Base-by-base conservation (phyloP, 2,888 invertebrate genomes). In the Hypomecis punctinalis region DNA sequence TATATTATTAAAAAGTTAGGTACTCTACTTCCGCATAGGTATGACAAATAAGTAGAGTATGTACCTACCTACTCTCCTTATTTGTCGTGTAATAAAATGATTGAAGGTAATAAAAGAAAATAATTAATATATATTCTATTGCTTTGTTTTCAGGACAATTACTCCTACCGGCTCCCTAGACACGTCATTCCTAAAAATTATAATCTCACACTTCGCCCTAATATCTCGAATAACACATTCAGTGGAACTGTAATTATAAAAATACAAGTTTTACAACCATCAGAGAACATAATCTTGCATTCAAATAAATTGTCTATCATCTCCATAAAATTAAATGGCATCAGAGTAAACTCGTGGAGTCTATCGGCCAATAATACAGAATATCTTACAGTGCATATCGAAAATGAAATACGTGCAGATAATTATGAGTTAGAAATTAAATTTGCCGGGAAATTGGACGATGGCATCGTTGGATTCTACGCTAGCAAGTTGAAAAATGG, bases 181-280 rank as follows among this genome's bases (percentile, higher is more conserved):
- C 80, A 93, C 46, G 85, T 96, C 0, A 79, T 88, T 39, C 97
- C 97, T 0, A 76, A 83, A 13, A 93, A 94, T 67, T 97, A 97
- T 80, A 94, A 96, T 73, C 86, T 97, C 5, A 91, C 89, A 55
- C 84, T 97, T 40, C 88, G 94, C 78, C 97, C 97, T 0, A 87
- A 96, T 75, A 87, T 96, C 67, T 84, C 82, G 5, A 86, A 81
- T 43, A 94, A 94, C 83, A 93, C 68, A 80, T 93, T 76, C 94
- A 93, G 64, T 49, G 97, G 96, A 10, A 88, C 84, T 56, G 94
- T 95, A 0, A 78, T 71, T 0, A 94, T 95, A 47, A 73, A 70
- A 0, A 68, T 95, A 0, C 72, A 84, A 6, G 84, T 95, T 7
- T 65, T 78, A 3, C 75, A 88, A 74, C 74, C 88, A 1, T 93